Evolutionary conservation across 2,113 vertebrate genomes (phyloP).

Genomic region (Macrotis lagotis): DNA sequence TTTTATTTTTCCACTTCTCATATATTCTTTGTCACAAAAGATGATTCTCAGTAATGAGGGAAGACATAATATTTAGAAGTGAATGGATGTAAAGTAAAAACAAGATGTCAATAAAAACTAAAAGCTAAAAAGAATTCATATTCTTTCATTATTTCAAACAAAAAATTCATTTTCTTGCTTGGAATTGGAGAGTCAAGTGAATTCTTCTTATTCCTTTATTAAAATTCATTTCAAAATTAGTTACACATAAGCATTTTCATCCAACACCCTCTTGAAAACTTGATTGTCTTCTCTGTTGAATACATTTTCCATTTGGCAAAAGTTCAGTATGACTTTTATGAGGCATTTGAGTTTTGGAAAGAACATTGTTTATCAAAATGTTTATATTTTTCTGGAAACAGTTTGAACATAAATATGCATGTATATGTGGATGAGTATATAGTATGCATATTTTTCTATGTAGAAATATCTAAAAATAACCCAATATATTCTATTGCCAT

Average conservation of each 20-base stretch:
- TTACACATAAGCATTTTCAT: conserved; percentile 63
- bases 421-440: too few species aligned
- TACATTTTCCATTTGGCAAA: conserved; percentile 68
- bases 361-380: conserved; percentile 32
- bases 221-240: conserved; percentile 28
- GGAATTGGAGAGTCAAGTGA: conserved; percentile 14
- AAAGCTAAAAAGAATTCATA: neutral
- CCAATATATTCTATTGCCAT: conserved; percentile 39
- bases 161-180: conserved; percentile 25
- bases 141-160: neutral
- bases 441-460: too few species aligned
- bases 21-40: too few species aligned
- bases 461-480: neutral
- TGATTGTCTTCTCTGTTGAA: conserved; percentile 50
- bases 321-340: conserved; percentile 66
- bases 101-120: too few species aligned
- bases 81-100: too few species aligned
- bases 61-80: too few species aligned
- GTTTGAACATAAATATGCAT: too few species aligned
- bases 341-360: conserved; percentile 53
- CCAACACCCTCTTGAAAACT: conserved; percentile 66
- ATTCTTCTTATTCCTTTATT: conserved; percentile 26
- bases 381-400: conserved; percentile 38
- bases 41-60: too few species aligned
- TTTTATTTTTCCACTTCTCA: neutral